Base-by-base conservation (phyloP, 2,888 invertebrate species). In the Agrochola macilenta region DNA sequence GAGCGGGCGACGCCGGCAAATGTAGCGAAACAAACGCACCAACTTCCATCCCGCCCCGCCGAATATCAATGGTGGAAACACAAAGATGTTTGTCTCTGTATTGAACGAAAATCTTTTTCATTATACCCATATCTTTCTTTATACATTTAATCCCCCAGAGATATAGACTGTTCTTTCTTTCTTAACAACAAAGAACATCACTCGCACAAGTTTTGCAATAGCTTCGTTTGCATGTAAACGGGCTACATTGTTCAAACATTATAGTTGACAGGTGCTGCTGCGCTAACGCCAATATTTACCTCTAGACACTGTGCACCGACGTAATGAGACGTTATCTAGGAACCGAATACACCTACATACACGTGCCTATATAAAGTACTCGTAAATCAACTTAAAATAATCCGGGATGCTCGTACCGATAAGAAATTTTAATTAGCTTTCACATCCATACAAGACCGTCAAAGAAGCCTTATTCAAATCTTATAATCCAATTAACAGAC, bases 21-120 rank as follows among this genome's bases (percentile, higher is more conserved):
- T 95, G 95, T 96, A 95, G 91, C 94, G 95, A 92, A 94, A 94
- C 93, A 92, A 93, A 94, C 93, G 91, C 92, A 93, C 93, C 92
- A 94, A 91, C 91, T 91, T 91, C 88, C 88, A 87, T 89, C 87
- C 90, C 90, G 88, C 89, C 89, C 91, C 88, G 81, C 89, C 89
- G 91, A 92, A 93, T 92, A 93, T 92, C 91, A 90, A 92, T 91
- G 89, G 84, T 89, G 87, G 82, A 90, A 92, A 89, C 88, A 89
- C 89, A 89, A 86, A 89, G 85, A 89, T 89, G 84, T 89, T 89
- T 90, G 89, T 90, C 87, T 88, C 83, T 81, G 79, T 86, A 88
- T 88, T 84, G 85, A 88, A 85, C 83, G 79, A 89, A 88, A 88
- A 88, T 89, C 86, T 89, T 82, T 88, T 87, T 87, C 86, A 86